Conservation (phyloP, 2,797 vertebrate genomes). For the Loris lydekkerianus region DNA sequence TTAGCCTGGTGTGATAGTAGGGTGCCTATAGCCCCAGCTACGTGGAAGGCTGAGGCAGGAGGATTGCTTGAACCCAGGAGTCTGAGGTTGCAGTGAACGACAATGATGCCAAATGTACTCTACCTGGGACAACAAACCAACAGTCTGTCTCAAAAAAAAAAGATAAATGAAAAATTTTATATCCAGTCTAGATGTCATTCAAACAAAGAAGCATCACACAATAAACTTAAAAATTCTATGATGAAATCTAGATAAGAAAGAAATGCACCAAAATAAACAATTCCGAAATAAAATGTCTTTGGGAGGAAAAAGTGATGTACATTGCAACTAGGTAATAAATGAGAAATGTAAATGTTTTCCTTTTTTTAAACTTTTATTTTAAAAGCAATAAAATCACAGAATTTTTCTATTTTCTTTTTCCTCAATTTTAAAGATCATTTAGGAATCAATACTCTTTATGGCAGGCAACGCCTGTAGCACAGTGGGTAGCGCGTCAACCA, state of each 20-base stretch:
- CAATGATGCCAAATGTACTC: no score
- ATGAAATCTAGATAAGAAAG: background rate
- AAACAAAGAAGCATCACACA: background rate
- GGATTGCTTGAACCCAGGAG: no score
- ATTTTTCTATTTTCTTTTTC: background rate
- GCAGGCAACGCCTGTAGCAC: no score
- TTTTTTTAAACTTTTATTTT: background rate
- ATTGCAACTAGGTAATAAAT: background rate
- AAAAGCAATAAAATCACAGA: background rate
- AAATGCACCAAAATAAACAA: constrained; percentile 18
- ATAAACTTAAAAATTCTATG: background rate
- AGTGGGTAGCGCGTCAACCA: no score
- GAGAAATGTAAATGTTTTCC: constrained; percentile 8
- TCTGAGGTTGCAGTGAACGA: no score
- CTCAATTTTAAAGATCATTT: constrained; percentile 37
- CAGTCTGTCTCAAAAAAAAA: no score
- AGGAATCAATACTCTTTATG: constrained; percentile 6
- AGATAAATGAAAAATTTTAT: background rate
- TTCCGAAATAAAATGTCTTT: background rate
- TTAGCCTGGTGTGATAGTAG: no score
- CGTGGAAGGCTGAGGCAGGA: no score
- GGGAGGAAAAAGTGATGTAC: background rate
- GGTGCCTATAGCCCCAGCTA: no score
- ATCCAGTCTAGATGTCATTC: background rate
- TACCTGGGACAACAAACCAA: no score